These are phyloP conservation scores for Pseudochirops cupreus DNA, from an alignment of 2,797 vertebrate genomes.

Conservation along the genomic window DNA sequence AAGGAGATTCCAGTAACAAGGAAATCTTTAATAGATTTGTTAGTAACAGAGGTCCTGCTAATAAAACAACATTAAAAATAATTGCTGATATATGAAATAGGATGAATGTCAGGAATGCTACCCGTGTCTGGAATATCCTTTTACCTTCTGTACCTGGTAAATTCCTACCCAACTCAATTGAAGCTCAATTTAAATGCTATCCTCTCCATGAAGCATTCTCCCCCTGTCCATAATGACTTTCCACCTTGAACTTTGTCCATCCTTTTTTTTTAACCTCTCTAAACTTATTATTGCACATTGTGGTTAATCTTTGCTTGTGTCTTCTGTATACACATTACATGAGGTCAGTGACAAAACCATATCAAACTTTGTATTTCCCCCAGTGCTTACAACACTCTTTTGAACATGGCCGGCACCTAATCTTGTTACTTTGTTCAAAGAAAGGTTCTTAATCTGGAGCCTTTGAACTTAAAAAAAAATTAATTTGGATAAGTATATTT, in stretches of 20 bases:
- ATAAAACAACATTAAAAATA: slow-evolving; percentile 33
- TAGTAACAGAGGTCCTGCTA: background rate
- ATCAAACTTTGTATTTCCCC: background rate
- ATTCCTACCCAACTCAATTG: background rate
- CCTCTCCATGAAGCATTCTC: background rate
- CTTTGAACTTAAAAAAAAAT: background rate
- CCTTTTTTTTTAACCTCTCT: background rate
- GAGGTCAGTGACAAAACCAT: background rate
- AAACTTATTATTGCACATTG: background rate
- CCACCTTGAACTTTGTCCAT: background rate
- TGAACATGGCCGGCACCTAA: background rate
- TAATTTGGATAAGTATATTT: background rate
- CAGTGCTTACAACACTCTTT: background rate
- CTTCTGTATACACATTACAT: background rate
- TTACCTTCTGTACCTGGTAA: background rate
- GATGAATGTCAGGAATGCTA: background rate
- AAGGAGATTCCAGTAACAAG: background rate
- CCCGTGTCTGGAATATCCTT: background rate
- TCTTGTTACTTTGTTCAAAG: background rate
- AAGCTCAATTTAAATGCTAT: background rate
- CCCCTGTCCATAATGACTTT: background rate
- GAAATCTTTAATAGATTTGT: background rate
- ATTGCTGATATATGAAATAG: background rate
- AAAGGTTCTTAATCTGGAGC: background rate
- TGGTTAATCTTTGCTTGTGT: background rate